Base-by-base conservation (phyloP, 2,797 vertebrate genomes). In the Rhincodon typus region DNA sequence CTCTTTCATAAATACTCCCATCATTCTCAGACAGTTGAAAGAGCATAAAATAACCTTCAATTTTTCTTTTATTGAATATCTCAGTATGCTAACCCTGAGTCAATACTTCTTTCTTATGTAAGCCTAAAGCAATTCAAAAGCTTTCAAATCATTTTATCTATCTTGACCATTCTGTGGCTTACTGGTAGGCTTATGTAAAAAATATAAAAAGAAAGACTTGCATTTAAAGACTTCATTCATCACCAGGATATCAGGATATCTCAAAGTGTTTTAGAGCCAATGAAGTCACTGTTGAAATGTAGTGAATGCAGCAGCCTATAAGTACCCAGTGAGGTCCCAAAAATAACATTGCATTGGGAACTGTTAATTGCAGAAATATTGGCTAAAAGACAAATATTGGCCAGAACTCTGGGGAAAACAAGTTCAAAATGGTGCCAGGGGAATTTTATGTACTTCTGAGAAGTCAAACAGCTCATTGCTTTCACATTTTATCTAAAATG, bases 41-140 rank as follows among this genome's bases (percentile, higher is more conserved):
- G n/a, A 82, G n/a, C n/a, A 82, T 82, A 82, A 82, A 82, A n/a
- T 79, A 15, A 79, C 77, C n/a, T 79, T 30, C 77, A 82, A 82
- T 82, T 82, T 17, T 0, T 82, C n/a, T 38, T 21, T 42, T 17
- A 38, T 38, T 19, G n/a, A 82, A 82, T 82, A 82, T n/a, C 17
- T 82, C n/a, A 82, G n/a, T 19, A 34, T 82, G n/a, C n/a, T 42
- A 82, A 82, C n/a, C 38, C n/a, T 82, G 77, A 82, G 38, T 82
- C n/a, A 42, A 5, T 3, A 42, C 15, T 42, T 82, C n/a, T 82
- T 82, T 82, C 77, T 82, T 17, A 38, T 5, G n/a, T 4, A 82
- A 38, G n/a, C n/a, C 15, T 82, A 38, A 38, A n/a, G 34, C 34
- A 79, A 79, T n/a, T n/a, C 74, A 13, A 79, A 79, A 79, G 2